Percentiles rank a stretch among this genome's conserved stretches.
Evolutionary conservation across 2,888 invertebrate genomes (phyloP).

Genomic region (Schizaphis graminum): DNA sequence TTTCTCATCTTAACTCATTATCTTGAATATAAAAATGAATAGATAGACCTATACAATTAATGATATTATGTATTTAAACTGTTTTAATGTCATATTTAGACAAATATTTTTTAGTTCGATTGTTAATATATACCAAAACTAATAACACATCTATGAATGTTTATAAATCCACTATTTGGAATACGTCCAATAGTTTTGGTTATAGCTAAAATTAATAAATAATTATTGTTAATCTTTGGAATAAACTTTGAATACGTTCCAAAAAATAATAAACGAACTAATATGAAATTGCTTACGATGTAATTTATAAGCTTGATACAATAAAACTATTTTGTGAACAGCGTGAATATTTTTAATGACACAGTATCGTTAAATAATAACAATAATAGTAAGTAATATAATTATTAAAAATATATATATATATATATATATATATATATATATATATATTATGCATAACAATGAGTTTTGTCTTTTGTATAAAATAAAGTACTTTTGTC

Average conservation of each 20-base stretch:
- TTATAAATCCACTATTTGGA: slow-evolving; percentile 43
- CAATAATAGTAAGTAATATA: not conserved
- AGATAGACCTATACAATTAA: not conserved
- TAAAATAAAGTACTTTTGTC: not conserved
- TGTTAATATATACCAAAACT: slow-evolving; percentile 15
- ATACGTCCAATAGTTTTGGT: slow-evolving; percentile 36
- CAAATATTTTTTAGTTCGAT: not conserved
- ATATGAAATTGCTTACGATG: not conserved
- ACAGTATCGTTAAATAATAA: not conserved
- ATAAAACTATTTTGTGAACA: slow-evolving; percentile 7
- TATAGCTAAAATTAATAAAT: slow-evolving; percentile 50
- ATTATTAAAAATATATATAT: not conserved
- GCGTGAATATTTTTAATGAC: not conserved
- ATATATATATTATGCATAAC: not conserved
- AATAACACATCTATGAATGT: slow-evolving; percentile 55
- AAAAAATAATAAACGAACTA: slow-evolving; percentile 52
- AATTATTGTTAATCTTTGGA: slow-evolving; percentile 58
- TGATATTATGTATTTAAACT: not conserved
- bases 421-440: not conserved
- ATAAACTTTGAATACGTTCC: slow-evolving; percentile 53
- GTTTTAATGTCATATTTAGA: not conserved
- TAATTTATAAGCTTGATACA: not conserved
- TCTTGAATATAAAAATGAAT: not conserved
- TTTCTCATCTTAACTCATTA: not conserved
- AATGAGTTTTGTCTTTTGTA: not conserved